Evolutionary conservation across 2,888 invertebrate species (phyloP).

Genomic region (Cyclophora punctaria): DNA sequence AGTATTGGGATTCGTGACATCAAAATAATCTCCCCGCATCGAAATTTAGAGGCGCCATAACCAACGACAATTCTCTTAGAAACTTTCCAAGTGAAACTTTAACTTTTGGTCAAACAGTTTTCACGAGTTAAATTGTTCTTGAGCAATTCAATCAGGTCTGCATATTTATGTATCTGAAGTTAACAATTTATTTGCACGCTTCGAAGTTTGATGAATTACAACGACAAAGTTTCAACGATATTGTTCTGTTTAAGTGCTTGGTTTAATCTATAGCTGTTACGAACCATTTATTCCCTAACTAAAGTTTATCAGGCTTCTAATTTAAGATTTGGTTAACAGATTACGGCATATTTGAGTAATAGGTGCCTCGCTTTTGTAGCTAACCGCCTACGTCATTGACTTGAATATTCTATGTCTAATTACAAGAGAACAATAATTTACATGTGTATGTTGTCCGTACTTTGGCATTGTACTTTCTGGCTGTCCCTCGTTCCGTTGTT

Average conservation of each 20-base stretch:
- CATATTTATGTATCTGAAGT: slow-evolving; percentile 2
- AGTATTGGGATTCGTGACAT: too few relatives aligned
- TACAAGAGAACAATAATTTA: slow-evolving; percentile 22
- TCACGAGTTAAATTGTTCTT: slow-evolving; percentile 15
- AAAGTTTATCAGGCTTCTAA: slow-evolving; percentile 35
- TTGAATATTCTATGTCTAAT: slow-evolving; percentile 39
- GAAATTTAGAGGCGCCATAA: too few relatives aligned
- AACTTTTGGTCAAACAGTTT: slow-evolving; percentile 26
- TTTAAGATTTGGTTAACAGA: slow-evolving; percentile 43
- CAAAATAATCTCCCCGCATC: too few relatives aligned
- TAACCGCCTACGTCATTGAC: slow-evolving; percentile 27
- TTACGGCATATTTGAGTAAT: slow-evolving; percentile 37
- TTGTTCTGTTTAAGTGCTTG: slow-evolving; percentile 47
- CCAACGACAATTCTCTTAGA: slow-evolving; percentile 19
- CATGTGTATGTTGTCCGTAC: slow-evolving; percentile 45
- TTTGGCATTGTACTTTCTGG: slow-evolving; percentile 36
- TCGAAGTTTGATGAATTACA: slow-evolving; percentile 43
- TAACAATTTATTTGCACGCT: slow-evolving; percentile 30
- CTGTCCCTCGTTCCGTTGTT: slow-evolving; percentile 40
- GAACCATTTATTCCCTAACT: slow-evolving; percentile 27
- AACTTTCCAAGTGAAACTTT: slow-evolving; percentile 21
- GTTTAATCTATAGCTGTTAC: slow-evolving; percentile 47
- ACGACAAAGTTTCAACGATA: slow-evolving; percentile 43
- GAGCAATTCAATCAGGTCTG: slow-evolving; percentile 5
- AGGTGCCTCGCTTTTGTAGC: slow-evolving; percentile 33